Evolutionary conservation across 2,113 vertebrate species (phyloP).

Genomic region (Morphnarchus princeps): DNA sequence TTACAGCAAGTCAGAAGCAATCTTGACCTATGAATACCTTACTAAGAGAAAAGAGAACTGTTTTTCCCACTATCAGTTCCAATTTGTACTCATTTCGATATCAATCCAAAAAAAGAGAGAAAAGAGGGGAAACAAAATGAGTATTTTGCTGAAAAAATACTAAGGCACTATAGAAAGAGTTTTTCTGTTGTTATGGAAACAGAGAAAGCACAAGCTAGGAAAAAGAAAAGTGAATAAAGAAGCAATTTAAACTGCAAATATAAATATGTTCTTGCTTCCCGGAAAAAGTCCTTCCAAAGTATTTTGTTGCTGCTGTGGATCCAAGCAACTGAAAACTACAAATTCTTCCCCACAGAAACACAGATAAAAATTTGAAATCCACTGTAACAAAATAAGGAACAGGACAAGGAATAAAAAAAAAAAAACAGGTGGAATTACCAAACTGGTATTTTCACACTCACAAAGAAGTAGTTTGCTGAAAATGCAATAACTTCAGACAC

Average conservation of each 20-base stretch:
- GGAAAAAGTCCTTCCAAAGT: slow-evolving; percentile 37
- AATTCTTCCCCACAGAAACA: slow-evolving; percentile 10
- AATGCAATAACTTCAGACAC: neutral
- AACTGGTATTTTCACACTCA: slow-evolving; percentile 17
- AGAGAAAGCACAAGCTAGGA: slow-evolving; percentile 14
- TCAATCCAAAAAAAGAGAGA: neutral
- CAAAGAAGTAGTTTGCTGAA: neutral
- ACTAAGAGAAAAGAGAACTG: neutral
- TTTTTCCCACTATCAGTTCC: neutral
- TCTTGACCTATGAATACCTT: neutral
- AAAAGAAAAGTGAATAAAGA: slow-evolving; percentile 33
- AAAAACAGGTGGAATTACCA: neutral
- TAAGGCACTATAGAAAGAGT: slow-evolving; percentile 15
- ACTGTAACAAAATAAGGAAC: slow-evolving; percentile 18
- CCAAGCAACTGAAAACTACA: slow-evolving; percentile 36
- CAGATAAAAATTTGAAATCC: neutral
- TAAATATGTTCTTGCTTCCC: slow-evolving; percentile 27
- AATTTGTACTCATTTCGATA: neutral
- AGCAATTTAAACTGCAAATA: slow-evolving; percentile 16
- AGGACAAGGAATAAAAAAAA: neutral
- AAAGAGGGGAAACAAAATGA: neutral
- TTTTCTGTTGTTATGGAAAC: slow-evolving; percentile 66
- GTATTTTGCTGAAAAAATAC: neutral
- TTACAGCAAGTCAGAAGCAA: neutral
- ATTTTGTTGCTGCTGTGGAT: slow-evolving; percentile 33